A percentile compares a stretch with the other conserved stretches of the same genome.
Evolutionary conservation across 2,888 invertebrate species (phyloP).

Genomic region (Melieria crassipennis): DNA sequence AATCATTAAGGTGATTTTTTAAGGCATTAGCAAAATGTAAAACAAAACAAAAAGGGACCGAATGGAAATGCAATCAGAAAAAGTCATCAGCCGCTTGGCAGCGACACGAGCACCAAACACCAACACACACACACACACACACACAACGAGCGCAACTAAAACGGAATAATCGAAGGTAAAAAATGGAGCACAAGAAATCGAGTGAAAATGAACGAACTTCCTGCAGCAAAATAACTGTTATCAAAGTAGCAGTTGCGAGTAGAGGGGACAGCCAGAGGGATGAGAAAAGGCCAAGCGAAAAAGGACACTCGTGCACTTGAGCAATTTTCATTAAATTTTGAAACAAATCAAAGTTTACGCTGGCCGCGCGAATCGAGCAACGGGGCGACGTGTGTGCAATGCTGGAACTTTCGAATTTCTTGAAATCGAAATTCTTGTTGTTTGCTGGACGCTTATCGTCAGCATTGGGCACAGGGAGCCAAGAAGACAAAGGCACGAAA

Average conservation of each 20-base stretch:
- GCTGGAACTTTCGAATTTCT: constrained; percentile 30
- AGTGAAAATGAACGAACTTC: not conserved
- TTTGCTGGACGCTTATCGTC: constrained; percentile 10
- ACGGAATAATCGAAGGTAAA: constrained; percentile 1
- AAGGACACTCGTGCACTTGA: constrained; percentile 26
- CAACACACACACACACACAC: not conserved
- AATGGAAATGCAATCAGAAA: not conserved
- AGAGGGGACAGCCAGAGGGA: not conserved
- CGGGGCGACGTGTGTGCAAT: not conserved
- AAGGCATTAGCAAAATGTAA: constrained; percentile 17
- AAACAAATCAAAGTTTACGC: constrained; percentile 28
- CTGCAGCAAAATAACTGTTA: not conserved
- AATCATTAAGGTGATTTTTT: constrained; percentile 38
- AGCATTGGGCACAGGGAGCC: not conserved
- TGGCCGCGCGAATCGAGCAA: not conserved
- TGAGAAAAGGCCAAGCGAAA: not conserved
- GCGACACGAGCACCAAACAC: not conserved
- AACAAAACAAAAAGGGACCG: constrained; percentile 6
- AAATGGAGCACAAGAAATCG: not conserved
- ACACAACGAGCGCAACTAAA: not conserved
- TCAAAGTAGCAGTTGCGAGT: not conserved
- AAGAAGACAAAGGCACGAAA: not conserved
- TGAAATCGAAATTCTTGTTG: constrained; percentile 22
- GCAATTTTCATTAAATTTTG: constrained; percentile 29
- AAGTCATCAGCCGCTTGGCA: not conserved